phyloP scores from a whole-genome alignment of 2,797 vertebrate species.

The Pseudopleuronectes americanus region DNA sequence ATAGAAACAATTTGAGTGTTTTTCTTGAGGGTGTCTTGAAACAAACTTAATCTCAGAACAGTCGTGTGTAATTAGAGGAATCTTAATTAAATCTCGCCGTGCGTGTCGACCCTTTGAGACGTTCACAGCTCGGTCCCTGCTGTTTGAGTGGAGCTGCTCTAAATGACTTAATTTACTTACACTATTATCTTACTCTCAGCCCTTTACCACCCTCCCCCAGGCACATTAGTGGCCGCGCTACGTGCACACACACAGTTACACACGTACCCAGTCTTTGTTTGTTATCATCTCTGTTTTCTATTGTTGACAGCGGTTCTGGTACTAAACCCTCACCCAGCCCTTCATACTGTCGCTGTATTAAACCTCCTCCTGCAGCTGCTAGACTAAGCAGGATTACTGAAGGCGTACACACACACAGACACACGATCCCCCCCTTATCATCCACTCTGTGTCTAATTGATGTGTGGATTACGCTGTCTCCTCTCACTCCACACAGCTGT shows the following conservation, averaged over 20 bases:
- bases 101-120: slow-evolving; percentile 34
- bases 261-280: slow-evolving; percentile 1
- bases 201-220: slow-evolving; percentile 35
- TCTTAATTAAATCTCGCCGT: slow-evolving; percentile 38
- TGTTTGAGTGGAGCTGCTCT: slow-evolving; percentile 41
- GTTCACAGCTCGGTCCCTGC: slow-evolving; percentile 45
- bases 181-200: slow-evolving; percentile 43
- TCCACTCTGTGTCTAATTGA: slow-evolving; percentile 68
- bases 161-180: slow-evolving; percentile 51
- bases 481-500: slow-evolving; percentile 68
- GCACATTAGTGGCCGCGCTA: slow-evolving; percentile 19
- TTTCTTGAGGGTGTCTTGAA: not conserved
- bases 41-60: not conserved
- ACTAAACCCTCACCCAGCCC: slow-evolving; percentile 48
- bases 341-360: slow-evolving; percentile 56
- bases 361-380: slow-evolving; percentile 64
- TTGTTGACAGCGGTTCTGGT: slow-evolving; percentile 37
- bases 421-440: slow-evolving; percentile 35
- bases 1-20: not conserved
- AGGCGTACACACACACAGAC: slow-evolving; percentile 41
- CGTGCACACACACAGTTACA: not conserved
- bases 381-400: slow-evolving; percentile 74
- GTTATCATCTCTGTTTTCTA: slow-evolving; percentile 30
- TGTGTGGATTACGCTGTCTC: slow-evolving; percentile 72
- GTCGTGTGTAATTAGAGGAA: slow-evolving; percentile 41